phyloP scores from a whole-genome alignment of 1,140 invertebrate species.

The Mercenaria mercenaria region DNA sequence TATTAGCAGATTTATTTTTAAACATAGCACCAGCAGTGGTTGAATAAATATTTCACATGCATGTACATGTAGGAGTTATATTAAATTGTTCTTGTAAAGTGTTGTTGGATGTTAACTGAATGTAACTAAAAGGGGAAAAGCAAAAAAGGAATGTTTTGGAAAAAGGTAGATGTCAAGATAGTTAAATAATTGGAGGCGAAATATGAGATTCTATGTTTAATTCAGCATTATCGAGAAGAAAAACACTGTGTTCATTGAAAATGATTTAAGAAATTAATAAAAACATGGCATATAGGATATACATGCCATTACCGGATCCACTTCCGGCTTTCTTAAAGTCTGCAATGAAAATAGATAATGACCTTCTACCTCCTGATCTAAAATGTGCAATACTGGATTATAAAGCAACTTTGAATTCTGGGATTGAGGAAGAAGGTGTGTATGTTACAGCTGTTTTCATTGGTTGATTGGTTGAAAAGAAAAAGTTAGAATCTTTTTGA shows the following conservation, averaged over 20 bases:
- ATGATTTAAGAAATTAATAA: too few species aligned
- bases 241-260: too few species aligned
- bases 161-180: too few species aligned
- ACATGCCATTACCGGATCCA: constrained; percentile 49
- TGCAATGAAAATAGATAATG: background rate
- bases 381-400: constrained; percentile 45
- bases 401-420: constrained; percentile 49
- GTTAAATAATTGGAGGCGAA: too few species aligned
- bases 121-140: background rate
- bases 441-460: constrained; percentile 51
- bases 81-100: background rate
- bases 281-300: constrained; percentile 63
- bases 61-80: background rate
- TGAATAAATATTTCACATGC: background rate
- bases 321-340: background rate
- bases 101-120: background rate
- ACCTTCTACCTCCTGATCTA: background rate
- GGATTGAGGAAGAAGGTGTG: constrained; percentile 48
- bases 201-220: too few species aligned
- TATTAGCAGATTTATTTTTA: background rate
- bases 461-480: constrained; percentile 37
- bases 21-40: background rate
- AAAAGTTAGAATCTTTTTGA: background rate
- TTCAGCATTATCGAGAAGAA: too few species aligned
- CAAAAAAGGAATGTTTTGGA: too few species aligned